These are phyloP conservation scores for Albula glossodonta DNA, from an alignment of 2,113 vertebrate species.

Conservation along the genomic window DNA sequence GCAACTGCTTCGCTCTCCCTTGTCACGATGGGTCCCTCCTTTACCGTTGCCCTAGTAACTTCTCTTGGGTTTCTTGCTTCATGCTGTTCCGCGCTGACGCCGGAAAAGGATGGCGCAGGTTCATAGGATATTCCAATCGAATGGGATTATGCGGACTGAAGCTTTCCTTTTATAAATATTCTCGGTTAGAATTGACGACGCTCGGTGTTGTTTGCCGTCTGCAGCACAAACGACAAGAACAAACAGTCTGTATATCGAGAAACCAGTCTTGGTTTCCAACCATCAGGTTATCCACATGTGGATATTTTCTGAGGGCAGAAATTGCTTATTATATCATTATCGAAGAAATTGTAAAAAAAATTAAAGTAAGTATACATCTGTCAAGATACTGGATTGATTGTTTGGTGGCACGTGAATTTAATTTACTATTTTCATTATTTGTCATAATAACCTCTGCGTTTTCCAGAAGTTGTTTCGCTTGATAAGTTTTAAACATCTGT, in stretches of 20 bases:
- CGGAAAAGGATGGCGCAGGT: slow-evolving; percentile 23
- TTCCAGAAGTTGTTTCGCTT: neutral
- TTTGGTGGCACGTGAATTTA: neutral
- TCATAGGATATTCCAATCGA: neutral
- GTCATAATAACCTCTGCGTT: neutral
- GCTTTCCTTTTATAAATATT: neutral
- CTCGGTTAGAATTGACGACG: neutral
- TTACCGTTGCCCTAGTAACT: slow-evolving; percentile 40
- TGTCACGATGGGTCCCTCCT: slow-evolving; percentile 52
- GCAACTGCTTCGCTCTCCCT: slow-evolving; percentile 45
- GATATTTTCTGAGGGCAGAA: neutral
- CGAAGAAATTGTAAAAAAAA: neutral
- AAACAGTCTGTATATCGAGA: neutral
- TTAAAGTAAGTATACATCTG: slow-evolving; percentile 12
- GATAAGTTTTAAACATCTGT: neutral
- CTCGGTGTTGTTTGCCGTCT: neutral
- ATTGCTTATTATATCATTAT: neutral
- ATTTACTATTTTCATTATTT: neutral
- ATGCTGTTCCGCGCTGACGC: slow-evolving; percentile 1
- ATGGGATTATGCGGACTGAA: neutral
- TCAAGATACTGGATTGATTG: neutral
- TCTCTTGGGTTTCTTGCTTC: neutral
- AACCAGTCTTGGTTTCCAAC: neutral
- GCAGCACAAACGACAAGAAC: neutral
- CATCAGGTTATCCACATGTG: slow-evolving; percentile 8